Conservation (phyloP, 2,113 vertebrate genomes). For the Rana temporaria region DNA sequence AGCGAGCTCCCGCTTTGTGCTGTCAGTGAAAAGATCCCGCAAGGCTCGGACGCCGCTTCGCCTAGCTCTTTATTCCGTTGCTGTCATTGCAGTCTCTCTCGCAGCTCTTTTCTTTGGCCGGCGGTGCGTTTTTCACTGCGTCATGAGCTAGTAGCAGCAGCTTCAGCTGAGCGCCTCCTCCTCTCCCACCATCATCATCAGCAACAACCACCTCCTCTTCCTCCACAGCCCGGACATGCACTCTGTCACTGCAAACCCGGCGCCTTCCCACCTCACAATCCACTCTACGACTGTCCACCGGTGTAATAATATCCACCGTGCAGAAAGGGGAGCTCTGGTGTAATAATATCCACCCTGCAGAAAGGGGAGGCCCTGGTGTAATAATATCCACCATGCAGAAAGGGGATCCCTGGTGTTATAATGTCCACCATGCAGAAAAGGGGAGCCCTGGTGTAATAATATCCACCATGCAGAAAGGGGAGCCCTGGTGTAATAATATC, state of each 20-base stretch:
- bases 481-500: no score
- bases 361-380: no score
- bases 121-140: slow-evolving; percentile 68
- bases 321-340: no score
- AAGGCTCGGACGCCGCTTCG: neutral
- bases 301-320: no score
- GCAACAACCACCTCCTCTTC: slow-evolving; percentile 56
- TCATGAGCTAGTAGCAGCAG: slow-evolving; percentile 61
- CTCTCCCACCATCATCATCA: slow-evolving; percentile 36
- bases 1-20: slow-evolving; percentile 9
- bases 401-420: no score
- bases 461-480: no score
- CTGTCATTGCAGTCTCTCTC: slow-evolving; percentile 26
- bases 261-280: no score
- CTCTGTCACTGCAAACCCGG: neutral
- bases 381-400: no score
- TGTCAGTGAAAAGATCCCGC: neutral
- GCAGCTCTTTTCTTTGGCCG: slow-evolving; percentile 57
- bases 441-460: no score
- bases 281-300: no score
- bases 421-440: no score
- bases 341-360: no score
- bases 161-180: slow-evolving; percentile 45
- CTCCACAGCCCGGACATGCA: slow-evolving; percentile 53
- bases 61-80: neutral